phyloP scores from a whole-genome alignment of 2,113 vertebrate genomes.

The Chlorodrepanis virens region DNA sequence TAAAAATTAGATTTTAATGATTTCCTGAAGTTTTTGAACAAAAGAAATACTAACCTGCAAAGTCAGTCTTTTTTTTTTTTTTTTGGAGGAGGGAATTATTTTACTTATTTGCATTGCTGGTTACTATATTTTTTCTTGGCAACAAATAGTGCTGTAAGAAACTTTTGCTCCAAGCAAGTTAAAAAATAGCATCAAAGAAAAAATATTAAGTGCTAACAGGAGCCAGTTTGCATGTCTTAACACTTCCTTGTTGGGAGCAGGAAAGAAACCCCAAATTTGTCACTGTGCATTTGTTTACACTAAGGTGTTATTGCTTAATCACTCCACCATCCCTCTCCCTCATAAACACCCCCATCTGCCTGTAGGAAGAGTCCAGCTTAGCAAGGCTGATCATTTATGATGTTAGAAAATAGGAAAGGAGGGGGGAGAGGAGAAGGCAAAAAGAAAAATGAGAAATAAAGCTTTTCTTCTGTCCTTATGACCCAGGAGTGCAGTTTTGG shows the following conservation, averaged over 20 bases:
- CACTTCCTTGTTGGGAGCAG: neutral
- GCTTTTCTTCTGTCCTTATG: neutral
- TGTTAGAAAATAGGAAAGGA: neutral
- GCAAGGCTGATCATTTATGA: neutral
- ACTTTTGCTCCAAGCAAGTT: neutral
- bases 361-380: neutral
- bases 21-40: neutral
- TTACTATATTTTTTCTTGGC: neutral
- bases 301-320: neutral
- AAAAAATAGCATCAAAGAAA: neutral
- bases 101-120: neutral
- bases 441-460: neutral
- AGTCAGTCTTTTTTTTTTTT: neutral
- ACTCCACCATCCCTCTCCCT: neutral
- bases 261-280: constrained; percentile 5
- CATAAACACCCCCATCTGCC: neutral
- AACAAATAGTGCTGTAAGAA: neutral
- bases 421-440: rapidly evolving
- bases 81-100: neutral
- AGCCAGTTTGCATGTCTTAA: neutral
- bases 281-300: constrained; percentile 7
- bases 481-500: neutral
- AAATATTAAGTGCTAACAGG: neutral
- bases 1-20: neutral
- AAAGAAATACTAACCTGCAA: neutral